Conservation (phyloP, 2,888 invertebrate genomes). For the Oeneis ivallda region DNA sequence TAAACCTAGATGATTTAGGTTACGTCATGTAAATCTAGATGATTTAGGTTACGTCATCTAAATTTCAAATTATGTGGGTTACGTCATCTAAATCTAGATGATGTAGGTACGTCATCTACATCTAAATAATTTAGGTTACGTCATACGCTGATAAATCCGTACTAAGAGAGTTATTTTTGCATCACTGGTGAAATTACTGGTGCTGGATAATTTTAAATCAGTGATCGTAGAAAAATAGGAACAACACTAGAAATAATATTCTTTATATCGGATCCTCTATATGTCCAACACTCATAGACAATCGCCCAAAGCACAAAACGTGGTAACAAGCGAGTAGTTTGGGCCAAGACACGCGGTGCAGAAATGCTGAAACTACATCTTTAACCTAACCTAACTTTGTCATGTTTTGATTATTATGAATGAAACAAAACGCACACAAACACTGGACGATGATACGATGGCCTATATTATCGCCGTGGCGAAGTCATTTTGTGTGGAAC, state of each 20-base stretch:
- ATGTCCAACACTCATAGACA: constrained; percentile 59
- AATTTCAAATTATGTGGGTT: too few relatives aligned
- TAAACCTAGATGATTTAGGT: too few relatives aligned
- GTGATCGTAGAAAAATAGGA: background rate
- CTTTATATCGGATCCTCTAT: constrained; percentile 29
- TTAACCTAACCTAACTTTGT: constrained; percentile 3
- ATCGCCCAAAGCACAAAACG: constrained; percentile 61
- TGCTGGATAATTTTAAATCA: too few relatives aligned
- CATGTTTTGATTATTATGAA: constrained; percentile 16
- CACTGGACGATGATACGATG: constrained; percentile 29
- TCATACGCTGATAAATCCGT: too few relatives aligned
- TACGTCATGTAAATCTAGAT: too few relatives aligned
- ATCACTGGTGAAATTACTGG: too few relatives aligned
- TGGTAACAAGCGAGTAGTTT: constrained; percentile 39
- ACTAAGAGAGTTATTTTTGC: too few relatives aligned
- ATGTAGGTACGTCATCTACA: too few relatives aligned
- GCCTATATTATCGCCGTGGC: background rate
- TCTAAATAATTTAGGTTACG: too few relatives aligned
- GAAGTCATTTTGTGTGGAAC: background rate
- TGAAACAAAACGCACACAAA: constrained; percentile 26
- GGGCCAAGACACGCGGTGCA: constrained; percentile 41
- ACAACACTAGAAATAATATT: background rate
- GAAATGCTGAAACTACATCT: constrained; percentile 20
- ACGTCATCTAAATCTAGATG: too few relatives aligned
- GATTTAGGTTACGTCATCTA: too few relatives aligned